A percentile compares a stretch with the other conserved stretches of the same genome.
These are phyloP conservation scores for Scartelaos histophorus DNA, from an alignment of 2,113 vertebrate genomes.

Conservation along the genomic window DNA sequence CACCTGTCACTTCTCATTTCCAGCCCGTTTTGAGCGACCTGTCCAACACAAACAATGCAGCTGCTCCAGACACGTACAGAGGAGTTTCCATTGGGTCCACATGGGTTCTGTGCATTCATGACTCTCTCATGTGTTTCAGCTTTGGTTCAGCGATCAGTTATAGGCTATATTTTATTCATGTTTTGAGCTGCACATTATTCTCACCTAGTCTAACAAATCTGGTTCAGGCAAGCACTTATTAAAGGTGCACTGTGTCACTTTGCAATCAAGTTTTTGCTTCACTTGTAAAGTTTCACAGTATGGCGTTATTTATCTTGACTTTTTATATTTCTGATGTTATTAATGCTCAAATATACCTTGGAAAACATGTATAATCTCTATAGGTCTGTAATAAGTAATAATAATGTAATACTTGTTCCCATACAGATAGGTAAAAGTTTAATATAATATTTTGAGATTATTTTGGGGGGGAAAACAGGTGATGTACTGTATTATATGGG, in stretches of 20 bases:
- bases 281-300: too few species aligned
- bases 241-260: too few species aligned
- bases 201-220: background rate
- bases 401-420: too few species aligned
- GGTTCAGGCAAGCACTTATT: background rate
- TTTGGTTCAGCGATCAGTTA: background rate
- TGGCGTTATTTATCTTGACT: too few species aligned
- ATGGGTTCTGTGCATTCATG: slow-evolving; percentile 7
- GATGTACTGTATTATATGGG: background rate
- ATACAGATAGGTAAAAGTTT: too few species aligned
- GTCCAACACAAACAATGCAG: slow-evolving; percentile 53
- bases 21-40: slow-evolving; percentile 62
- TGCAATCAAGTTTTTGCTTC: too few species aligned
- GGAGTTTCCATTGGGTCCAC: slow-evolving; percentile 19
- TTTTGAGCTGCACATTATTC: background rate
- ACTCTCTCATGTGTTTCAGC: background rate
- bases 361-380: too few species aligned
- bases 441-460: too few species aligned
- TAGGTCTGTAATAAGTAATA: too few species aligned
- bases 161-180: background rate
- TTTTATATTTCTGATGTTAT: too few species aligned
- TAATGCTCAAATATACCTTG: too few species aligned
- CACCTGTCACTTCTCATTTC: slow-evolving; percentile 76
- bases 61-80: slow-evolving; percentile 16
- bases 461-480: too few species aligned